phyloP scores from a whole-genome alignment of 2,888 invertebrate genomes.

The Stomorhina lunata region DNA sequence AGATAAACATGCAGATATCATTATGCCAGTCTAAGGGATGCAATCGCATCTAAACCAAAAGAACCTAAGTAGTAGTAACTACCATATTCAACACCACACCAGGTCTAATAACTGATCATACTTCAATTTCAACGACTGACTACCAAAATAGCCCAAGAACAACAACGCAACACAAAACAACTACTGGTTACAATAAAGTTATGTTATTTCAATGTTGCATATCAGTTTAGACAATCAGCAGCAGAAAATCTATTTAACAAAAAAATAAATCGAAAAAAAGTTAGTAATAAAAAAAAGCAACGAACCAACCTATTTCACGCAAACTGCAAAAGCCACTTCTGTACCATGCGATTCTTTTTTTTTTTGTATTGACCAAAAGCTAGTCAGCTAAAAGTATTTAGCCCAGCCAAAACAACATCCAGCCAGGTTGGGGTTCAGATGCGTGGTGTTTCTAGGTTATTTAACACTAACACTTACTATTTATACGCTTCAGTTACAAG shows the following conservation, averaged over 20 bases:
- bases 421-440: conserved; percentile 56
- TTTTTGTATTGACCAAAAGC: conserved; percentile 1
- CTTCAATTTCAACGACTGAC: conserved; percentile 32
- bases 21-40: conserved; percentile 72
- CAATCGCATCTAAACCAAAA: conserved; percentile 50
- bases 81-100: conserved; percentile 16
- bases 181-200: conserved; percentile 61
- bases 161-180: conserved; percentile 5
- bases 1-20: conserved; percentile 78
- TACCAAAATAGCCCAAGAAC: conserved; percentile 12
- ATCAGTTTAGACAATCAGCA: conserved; percentile 66
- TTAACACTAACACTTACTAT: conserved; percentile 73
- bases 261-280: conserved; percentile 23
- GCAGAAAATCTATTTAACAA: conserved; percentile 59
- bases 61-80: too few species aligned
- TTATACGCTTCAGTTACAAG: conserved; percentile 64
- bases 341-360: neutral
- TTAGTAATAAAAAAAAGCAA: neutral
- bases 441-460: conserved; percentile 68
- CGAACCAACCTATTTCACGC: conserved; percentile 63
- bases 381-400: conserved; percentile 43
- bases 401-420: conserved; percentile 22
- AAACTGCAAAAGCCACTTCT: conserved; percentile 48
- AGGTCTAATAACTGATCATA: conserved; percentile 10
- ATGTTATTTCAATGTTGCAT: conserved; percentile 64